Percentiles rank a stretch among this genome's conserved stretches.
These are phyloP conservation scores for Ivindomyrus marchei DNA, from an alignment of 2,113 vertebrate species.

Conservation along the genomic window DNA sequence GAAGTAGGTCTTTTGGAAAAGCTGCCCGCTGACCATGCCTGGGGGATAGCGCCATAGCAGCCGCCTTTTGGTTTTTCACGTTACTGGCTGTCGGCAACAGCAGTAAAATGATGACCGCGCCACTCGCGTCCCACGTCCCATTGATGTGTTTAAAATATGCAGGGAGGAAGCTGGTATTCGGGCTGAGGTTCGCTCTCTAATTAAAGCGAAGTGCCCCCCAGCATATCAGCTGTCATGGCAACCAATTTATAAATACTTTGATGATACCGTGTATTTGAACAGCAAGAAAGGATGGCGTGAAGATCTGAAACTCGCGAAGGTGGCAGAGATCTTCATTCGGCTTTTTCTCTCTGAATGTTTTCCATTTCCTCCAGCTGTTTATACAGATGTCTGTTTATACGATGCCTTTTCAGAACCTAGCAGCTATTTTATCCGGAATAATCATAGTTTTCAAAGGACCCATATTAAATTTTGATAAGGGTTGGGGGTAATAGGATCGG, in stretches of 20 bases:
- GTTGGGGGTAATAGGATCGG: background rate
- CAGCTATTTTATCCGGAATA: background rate
- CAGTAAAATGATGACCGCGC: constrained; percentile 39
- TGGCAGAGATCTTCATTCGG: background rate
- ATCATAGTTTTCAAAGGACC: background rate
- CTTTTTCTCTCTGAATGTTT: background rate
- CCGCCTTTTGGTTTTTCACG: constrained; percentile 30
- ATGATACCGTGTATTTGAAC: constrained; percentile 19
- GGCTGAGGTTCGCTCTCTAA: constrained; percentile 41
- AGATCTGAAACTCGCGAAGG: background rate
- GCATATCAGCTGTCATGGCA: constrained; percentile 46
- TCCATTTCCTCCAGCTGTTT: background rate
- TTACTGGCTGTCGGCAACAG: constrained; percentile 51
- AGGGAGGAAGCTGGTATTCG: constrained; percentile 28
- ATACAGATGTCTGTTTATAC: background rate
- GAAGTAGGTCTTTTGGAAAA: constrained; percentile 33
- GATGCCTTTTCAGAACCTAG: background rate
- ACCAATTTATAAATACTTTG: constrained; percentile 36
- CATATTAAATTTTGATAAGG: background rate
- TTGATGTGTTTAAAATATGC: constrained; percentile 51
- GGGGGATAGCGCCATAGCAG: constrained; percentile 28
- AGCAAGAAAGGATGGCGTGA: background rate
- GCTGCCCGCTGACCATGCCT: background rate
- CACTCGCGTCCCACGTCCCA: constrained; percentile 32
- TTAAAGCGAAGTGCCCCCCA: constrained; percentile 43